A percentile compares a stretch with the other conserved stretches of the same genome.
These are phyloP conservation scores for Anguilla rostrata DNA, from an alignment of 2,113 vertebrate genomes.

Conservation along the genomic window DNA sequence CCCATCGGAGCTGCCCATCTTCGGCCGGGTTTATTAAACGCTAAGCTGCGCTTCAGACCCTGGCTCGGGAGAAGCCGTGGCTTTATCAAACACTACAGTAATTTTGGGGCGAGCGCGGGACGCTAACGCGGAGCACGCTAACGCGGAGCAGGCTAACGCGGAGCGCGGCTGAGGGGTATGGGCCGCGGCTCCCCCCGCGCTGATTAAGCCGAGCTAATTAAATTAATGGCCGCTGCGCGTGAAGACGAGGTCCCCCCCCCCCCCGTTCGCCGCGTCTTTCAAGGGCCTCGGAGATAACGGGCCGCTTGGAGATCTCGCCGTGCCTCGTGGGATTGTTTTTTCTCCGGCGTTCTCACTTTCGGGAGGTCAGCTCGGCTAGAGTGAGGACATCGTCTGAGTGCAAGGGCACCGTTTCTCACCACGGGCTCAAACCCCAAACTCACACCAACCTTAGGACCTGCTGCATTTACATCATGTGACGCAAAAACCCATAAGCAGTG, in stretches of 20 bases:
- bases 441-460: background rate
- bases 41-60: background rate
- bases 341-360: background rate
- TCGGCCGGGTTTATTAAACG: background rate
- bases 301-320: background rate
- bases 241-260: background rate
- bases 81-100: slow-evolving; percentile 3
- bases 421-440: background rate
- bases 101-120: background rate
- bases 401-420: background rate
- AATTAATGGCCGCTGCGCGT: slow-evolving; percentile 24
- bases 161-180: background rate
- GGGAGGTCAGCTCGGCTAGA: background rate
- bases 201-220: slow-evolving; percentile 38
- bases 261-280: background rate
- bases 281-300: slow-evolving; percentile 29
- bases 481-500: too few relatives aligned
- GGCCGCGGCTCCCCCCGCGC: background rate
- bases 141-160: background rate
- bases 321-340: background rate
- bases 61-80: background rate
- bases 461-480: too few relatives aligned
- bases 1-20: background rate
- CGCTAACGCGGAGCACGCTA: background rate
- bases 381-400: background rate